phyloP scores from a whole-genome alignment of 2,113 vertebrate species.

The Lepisosteus osseus region DNA sequence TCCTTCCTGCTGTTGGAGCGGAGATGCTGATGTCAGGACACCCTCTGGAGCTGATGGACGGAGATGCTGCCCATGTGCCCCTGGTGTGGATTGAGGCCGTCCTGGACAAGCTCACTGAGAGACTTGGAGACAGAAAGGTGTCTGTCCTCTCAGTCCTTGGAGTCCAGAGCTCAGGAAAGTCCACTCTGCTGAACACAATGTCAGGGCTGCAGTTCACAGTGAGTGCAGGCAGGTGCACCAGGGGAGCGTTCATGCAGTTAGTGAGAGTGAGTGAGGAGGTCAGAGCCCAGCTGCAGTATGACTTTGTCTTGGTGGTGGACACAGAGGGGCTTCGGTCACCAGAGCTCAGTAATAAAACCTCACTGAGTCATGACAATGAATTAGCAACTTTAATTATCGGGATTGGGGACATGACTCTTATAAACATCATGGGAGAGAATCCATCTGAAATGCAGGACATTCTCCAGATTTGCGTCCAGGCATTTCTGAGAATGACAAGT shows the following conservation, averaged over 20 bases:
- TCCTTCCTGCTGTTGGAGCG: neutral
- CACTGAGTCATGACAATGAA: no score
- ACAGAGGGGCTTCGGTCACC: slow-evolving; percentile 35
- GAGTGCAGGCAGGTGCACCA: no score
- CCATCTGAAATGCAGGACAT: slow-evolving; percentile 31
- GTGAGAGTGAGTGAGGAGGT: no score
- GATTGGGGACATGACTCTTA: no score
- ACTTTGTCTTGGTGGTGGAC: slow-evolving; percentile 38
- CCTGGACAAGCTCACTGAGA: slow-evolving; percentile 31
- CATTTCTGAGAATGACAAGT: slow-evolving; percentile 30
- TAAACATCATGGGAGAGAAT: no score
- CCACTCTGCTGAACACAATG: no score
- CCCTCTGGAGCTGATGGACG: slow-evolving; percentile 62
- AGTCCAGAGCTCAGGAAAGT: no score
- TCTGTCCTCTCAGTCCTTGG: no score
- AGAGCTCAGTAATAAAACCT: slow-evolving; percentile 17
- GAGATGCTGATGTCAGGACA: slow-evolving; percentile 57
- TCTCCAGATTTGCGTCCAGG: slow-evolving; percentile 38
- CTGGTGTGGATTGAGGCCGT: slow-evolving; percentile 59
- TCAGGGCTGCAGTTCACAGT: no score
- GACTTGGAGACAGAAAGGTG: no score
- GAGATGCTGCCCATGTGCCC: slow-evolving; percentile 51
- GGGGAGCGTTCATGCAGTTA: no score
- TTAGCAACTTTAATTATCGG: no score
- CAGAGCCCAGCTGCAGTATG: slow-evolving; percentile 40